Evolutionary conservation across 2,888 invertebrate species (phyloP), one percentile per base, ranked within the genome.

Genomic region (Drosophila crucigera): DNA sequence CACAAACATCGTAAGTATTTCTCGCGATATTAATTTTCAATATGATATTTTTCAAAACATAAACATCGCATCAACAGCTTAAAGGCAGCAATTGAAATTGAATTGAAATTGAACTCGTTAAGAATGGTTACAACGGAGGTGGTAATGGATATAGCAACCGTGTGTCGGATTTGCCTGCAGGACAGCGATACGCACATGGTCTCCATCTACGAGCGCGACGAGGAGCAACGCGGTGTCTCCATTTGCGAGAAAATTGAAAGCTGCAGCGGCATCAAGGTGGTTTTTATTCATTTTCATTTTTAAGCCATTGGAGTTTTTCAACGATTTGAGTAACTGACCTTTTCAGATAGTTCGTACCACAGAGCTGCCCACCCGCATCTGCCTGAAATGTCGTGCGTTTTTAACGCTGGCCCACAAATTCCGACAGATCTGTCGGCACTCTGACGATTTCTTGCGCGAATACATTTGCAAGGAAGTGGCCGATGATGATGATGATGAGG

Each of bases 351-450:
- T 83, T 9, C 76, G 73, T 7, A 69, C 56, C 1, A 41, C 75
- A 11, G 90, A 92, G 39, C 69, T 93, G 16, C 92, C 93, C 1
- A 89, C 90, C n/a, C 83, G 89, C 60, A 93, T 93, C 6, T 93
- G 92, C 58, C 72, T 76, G 0, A 90, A 88, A 49, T 92, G 92
- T 59, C 76, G 91, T 11, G 86, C 84, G 1, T 91, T 93, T 55
- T 66, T 93, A 7, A 85, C 83, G 3, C 80, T 93, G 11, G 92
- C 93, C 0, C 88, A 92, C 68, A 93, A 92, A 60, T 93, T 93
- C 76, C 92, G 92, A 3, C 86, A 85, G 60, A 91, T 93, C 55
- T 93, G 94, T 43, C 90, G 91, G 49, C 92, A 91, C 52, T 93
- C 93, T 0, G 89, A 93, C 73, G 86, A 87, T 28, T 92, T 93